These are phyloP conservation scores for Schizopygopsis pylzovi DNA, from an alignment of 2,797 vertebrate species.

Conservation along the genomic window DNA sequence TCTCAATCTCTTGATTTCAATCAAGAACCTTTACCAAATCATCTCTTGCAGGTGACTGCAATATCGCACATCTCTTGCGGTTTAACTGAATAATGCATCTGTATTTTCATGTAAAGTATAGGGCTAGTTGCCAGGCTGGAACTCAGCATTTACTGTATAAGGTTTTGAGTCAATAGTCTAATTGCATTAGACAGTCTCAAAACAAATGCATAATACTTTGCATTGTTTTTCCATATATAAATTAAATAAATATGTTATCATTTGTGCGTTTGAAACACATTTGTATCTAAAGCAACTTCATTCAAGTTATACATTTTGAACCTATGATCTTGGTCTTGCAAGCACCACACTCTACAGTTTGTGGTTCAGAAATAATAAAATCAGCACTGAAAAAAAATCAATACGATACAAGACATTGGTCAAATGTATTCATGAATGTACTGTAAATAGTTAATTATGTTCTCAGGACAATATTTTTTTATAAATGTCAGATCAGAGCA, in stretches of 20 bases:
- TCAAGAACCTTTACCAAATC: neutral
- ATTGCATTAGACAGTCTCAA: neutral
- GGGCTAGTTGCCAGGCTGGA: neutral
- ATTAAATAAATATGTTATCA: neutral
- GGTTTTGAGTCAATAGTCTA: neutral
- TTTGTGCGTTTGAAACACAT: too few relatives aligned
- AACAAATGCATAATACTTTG: neutral
- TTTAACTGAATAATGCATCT: neutral
- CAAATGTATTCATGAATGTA: too few relatives aligned
- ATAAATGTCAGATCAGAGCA: too few relatives aligned
- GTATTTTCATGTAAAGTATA: neutral
- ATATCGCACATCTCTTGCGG: too few relatives aligned
- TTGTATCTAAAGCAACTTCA: neutral
- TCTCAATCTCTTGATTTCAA: constrained; percentile 29
- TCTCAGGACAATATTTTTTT: too few relatives aligned
- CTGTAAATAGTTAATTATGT: too few relatives aligned
- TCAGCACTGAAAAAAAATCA: neutral
- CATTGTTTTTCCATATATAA: neutral
- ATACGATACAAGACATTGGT: too few relatives aligned
- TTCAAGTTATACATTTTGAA: neutral
- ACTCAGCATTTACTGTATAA: neutral
- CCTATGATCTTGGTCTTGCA: neutral
- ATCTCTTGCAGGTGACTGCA: neutral
- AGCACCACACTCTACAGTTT: neutral
- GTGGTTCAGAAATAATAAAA: neutral